Conservation (phyloP, 2,888 invertebrate species). For the Portevinia maculata region DNA sequence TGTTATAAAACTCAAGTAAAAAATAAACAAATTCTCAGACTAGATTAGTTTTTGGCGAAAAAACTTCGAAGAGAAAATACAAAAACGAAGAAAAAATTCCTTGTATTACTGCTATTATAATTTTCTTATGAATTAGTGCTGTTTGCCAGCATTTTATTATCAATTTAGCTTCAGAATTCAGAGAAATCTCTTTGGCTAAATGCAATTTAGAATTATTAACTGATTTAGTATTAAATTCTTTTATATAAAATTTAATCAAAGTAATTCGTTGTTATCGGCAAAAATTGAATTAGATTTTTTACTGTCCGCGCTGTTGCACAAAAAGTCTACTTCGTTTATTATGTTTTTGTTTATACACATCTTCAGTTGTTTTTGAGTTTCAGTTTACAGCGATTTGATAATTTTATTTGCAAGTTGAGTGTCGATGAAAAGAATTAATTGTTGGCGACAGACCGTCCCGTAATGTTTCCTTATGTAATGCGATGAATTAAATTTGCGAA, state of each 20-base stretch:
- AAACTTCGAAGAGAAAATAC: conserved; percentile 61
- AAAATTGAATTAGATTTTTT: conserved; percentile 67
- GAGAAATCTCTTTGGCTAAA: conserved; percentile 65
- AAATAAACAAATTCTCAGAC: conserved; percentile 6
- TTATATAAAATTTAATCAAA: conserved; percentile 60
- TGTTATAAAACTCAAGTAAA: background rate
- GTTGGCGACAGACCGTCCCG: conserved; percentile 14
- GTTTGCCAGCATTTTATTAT: conserved; percentile 50
- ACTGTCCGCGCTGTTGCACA: conserved; percentile 55
- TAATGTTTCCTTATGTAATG: conserved; percentile 39
- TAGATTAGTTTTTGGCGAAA: conserved; percentile 47
- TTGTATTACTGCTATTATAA: conserved; percentile 75
- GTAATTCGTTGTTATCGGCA: conserved; percentile 72
- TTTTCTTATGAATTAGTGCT: conserved; percentile 61
- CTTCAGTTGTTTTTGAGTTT: conserved; percentile 63
- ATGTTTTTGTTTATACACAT: conserved; percentile 66
- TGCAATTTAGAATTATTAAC: conserved; percentile 6
- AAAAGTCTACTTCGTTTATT: conserved; percentile 55
- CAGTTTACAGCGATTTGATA: conserved; percentile 16
- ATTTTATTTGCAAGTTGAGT: conserved; percentile 26
- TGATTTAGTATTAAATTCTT: conserved; percentile 14
- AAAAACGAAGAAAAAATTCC: conserved; percentile 66
- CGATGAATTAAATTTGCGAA: background rate
- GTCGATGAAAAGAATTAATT: conserved; percentile 10
- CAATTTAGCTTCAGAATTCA: conserved; percentile 12